Evolutionary conservation across 2,113 vertebrate genomes (phyloP), one percentile per base, ranked within the genome.

Genomic region (Channa argus): DNA sequence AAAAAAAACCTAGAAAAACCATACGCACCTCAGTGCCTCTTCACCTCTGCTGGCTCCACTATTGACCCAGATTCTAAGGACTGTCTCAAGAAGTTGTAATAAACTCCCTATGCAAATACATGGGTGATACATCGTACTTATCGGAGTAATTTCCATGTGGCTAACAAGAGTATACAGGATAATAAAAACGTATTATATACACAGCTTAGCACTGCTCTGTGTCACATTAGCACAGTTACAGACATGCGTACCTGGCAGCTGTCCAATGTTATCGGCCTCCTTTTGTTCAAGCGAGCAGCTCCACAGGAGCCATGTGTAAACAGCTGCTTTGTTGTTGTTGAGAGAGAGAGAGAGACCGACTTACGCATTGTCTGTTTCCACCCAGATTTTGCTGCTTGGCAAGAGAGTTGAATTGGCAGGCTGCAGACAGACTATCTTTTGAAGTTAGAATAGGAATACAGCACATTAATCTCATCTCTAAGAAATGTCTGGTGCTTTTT

Each of bases 261-360:
- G 50, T 41, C 39, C 6, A 4, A 7, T 41, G 4, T 7, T 41
- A 4, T 41, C 15, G 8, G 13, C n/a, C 15, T 44, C n/a, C 34
- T 71, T 77, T 62, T 77, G 36, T 74, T 60, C 54, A 34, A 15
- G 54, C 8, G n/a, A 47, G 50, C 34, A 38, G 37, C 38, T 59
- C 33, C 47, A 13, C 63, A 41, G 56, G 37, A 64, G 63, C 43
- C 12, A 8, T 60, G 64, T 74, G 69, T 63, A 71, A 71, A 71
- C 71, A 73, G 63, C 66, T 67, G 83, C 60, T 79, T 68, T 80
- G 45, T 13, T 60, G 56, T 46, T 53, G 15, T 37, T 45, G 15
- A 12, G 24, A 24, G 24, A 34, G 2, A 34, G 2, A 10, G 46
- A 51, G 9, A 68, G 37, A 63, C 58, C 13, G n/a, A 53, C 33